Percentiles rank a stretch among this genome's conserved stretches.
phyloP scores from a whole-genome alignment of 2,797 vertebrate genomes.

The Eidolon dupreanum region DNA sequence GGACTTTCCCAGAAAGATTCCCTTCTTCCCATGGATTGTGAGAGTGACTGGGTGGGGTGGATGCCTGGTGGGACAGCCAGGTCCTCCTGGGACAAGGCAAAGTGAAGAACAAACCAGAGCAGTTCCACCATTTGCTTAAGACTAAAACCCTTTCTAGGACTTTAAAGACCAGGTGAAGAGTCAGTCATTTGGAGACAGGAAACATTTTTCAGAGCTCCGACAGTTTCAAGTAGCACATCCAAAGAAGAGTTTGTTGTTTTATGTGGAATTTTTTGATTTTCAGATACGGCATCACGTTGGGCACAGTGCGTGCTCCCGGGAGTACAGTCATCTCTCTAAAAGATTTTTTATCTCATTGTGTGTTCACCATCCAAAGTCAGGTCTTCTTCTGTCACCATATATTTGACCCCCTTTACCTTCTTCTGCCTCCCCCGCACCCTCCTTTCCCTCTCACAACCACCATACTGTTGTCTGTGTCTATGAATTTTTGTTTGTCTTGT shows the following conservation, averaged over 20 bases:
- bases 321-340: background rate
- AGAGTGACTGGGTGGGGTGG: background rate
- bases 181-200: background rate
- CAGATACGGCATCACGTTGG: background rate
- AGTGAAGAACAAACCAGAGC: background rate
- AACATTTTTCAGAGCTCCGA: slow-evolving; percentile 22
- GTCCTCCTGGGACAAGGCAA: background rate
- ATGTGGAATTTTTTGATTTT: background rate
- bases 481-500: too few species aligned
- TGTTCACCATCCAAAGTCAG: too few species aligned
- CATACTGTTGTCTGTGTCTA: too few species aligned
- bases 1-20: background rate
- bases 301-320: too few species aligned
- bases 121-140: background rate
- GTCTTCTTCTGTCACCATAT: too few species aligned
- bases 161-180: background rate
- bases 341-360: too few species aligned
- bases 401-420: too few species aligned
- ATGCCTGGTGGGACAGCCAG: background rate
- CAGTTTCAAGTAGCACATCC: background rate
- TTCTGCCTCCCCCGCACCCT: too few species aligned
- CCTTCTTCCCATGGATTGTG: background rate
- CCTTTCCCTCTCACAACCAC: too few species aligned
- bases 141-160: background rate
- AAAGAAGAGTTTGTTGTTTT: background rate